A percentile compares a stretch with the other conserved stretches of the same genome.
Conservation (phyloP, 2,797 vertebrate genomes). For the Coendou prehensilis region DNA sequence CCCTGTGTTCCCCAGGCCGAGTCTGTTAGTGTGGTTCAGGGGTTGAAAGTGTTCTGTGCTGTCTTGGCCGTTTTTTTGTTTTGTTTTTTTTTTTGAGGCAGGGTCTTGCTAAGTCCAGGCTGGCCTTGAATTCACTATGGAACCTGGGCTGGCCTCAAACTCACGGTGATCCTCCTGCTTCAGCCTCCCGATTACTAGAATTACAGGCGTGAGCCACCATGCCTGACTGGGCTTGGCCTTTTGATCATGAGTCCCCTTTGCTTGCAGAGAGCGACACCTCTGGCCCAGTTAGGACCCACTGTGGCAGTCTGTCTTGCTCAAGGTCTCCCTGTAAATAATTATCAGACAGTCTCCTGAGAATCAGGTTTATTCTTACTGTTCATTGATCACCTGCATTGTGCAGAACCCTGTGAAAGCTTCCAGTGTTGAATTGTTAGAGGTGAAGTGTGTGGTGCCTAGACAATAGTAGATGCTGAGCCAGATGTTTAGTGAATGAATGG, state of each 20-base stretch:
- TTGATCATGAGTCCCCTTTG: background rate
- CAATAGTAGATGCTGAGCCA: background rate
- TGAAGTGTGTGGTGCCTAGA: rapidly evolving
- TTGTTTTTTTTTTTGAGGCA: background rate
- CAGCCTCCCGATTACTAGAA: background rate
- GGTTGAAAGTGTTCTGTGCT: rapidly evolving
- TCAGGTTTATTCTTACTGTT: background rate
- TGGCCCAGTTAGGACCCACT: background rate
- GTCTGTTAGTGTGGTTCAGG: background rate
- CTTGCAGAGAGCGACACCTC: background rate
- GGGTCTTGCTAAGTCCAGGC: background rate
- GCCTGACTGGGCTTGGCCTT: background rate
- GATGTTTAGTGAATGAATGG: background rate
- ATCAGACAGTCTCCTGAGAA: background rate
- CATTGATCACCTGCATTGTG: background rate
- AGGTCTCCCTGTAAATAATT: background rate
- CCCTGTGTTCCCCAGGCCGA: background rate
- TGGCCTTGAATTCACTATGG: background rate
- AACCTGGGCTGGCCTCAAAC: background rate
- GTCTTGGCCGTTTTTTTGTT: background rate
- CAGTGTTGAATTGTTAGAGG: background rate
- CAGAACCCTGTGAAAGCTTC: background rate
- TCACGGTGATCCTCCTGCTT: background rate
- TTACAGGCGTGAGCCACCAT: background rate
- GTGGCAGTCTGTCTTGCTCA: background rate